phyloP scores from a whole-genome alignment of 1,140 invertebrate genomes.

The Eriosoma lanigerum region DNA sequence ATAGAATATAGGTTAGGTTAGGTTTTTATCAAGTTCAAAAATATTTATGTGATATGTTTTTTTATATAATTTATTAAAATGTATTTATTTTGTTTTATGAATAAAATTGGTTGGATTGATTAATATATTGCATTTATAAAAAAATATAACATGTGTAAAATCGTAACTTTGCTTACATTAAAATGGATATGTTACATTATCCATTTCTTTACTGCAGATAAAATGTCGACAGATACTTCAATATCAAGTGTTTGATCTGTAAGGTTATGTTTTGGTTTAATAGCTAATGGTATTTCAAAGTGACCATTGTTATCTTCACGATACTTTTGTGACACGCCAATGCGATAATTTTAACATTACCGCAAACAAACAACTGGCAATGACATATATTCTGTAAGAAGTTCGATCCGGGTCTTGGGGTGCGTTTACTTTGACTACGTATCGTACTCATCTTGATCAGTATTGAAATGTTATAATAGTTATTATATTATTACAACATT shows the following conservation, averaged over 20 bases:
- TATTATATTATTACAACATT: neutral
- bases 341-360: neutral
- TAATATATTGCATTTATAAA: too few relatives aligned
- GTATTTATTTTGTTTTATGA: too few relatives aligned
- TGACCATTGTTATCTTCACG: neutral
- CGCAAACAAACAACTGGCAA: neutral
- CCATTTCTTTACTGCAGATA: neutral
- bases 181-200: too few relatives aligned
- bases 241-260: neutral
- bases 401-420: neutral
- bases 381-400: neutral
- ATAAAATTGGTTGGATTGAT: too few relatives aligned
- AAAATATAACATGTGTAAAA: too few relatives aligned
- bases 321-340: neutral
- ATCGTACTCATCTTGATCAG: neutral
- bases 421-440: neutral
- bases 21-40: too few relatives aligned
- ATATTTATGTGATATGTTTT: too few relatives aligned
- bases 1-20: too few relatives aligned
- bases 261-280: neutral
- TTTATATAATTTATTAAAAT: too few relatives aligned
- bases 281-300: neutral
- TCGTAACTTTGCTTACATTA: too few relatives aligned
- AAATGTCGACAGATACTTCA: neutral
- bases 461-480: neutral